Base-by-base conservation (phyloP, 2,888 invertebrate genomes). In the Lepidonotus clava region DNA sequence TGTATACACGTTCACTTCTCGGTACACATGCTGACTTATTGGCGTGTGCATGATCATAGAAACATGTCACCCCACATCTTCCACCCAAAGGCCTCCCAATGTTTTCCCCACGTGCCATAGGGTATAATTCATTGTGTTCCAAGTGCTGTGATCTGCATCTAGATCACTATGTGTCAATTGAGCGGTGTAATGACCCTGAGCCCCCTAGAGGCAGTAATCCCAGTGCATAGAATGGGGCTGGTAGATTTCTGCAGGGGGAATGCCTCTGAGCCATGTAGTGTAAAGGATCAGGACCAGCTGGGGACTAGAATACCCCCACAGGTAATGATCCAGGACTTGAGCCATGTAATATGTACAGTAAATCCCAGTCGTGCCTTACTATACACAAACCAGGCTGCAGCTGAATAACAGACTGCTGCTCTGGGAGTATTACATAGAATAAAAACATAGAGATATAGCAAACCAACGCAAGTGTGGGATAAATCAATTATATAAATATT, bases 261-360 rank as follows among this genome's bases (percentile, higher is more conserved):
- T 71, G 18, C 71, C 38, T 38, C 21, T 71, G 71, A 34, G 36
- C 6, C 71, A 38, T 71, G 71, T 71, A 71, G 71, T 71, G 71
- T 34, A 18, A 24, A 18, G 71, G 71, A 71, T 71, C 71, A 71
- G 71, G 18, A 6, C 36, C 71, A 71, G 71, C 71, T 71, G 71
- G 36, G n/a, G 36, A 36, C 4, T 1, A 14, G 36, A 38, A 1
- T 34, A 1, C 8, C 71, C 71, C 71, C 34, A 36, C 71, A 34
- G 38, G 36, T 71, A 71, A 71, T 71, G 71, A 71, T 71, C 71
- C 36, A 38, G 28, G n/a, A 61, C 28, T 14, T 32, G 8, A 5
- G 21, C 24, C 56, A 38, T 71, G 71, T 38, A n/a, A 71, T 36
- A 24, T 34, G 38, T 71, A 71, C 36, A 11, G 36, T 36, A 34